Percentiles rank a stretch among this genome's conserved stretches.
Evolutionary conservation across 1,140 invertebrate genomes (phyloP).

Genomic region (Heliconius hewitsoni): DNA sequence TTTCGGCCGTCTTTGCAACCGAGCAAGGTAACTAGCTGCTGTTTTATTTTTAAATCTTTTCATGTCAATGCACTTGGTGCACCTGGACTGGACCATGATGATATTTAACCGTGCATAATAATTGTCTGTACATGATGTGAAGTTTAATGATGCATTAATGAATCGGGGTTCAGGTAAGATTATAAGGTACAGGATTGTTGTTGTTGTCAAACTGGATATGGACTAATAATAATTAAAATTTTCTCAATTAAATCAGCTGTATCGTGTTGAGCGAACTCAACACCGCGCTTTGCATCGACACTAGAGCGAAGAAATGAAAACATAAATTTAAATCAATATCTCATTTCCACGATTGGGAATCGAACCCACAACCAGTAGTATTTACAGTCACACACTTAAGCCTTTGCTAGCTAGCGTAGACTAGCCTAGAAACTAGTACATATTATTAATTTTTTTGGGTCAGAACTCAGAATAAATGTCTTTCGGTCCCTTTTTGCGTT

Average conservation of each 20-base stretch:
- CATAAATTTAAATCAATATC: no score
- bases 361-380: no score
- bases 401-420: no score
- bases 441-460: neutral
- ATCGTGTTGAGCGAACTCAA: no score
- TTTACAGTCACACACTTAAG: no score
- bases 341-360: no score
- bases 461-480: neutral
- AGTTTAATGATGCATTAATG: slow-evolving; percentile 7
- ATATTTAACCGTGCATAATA: slow-evolving; percentile 25
- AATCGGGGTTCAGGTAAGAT: neutral
- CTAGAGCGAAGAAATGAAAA: no score
- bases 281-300: no score
- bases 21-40: slow-evolving; percentile 51
- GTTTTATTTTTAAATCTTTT: slow-evolving; percentile 55
- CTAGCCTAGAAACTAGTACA: no score
- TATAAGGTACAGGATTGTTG: no score
- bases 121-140: slow-evolving; percentile 12
- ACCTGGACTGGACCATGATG: slow-evolving; percentile 22
- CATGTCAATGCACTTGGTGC: slow-evolving; percentile 35
- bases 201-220: neutral
- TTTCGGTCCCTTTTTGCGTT: neutral
- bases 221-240: neutral
- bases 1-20: slow-evolving; percentile 53
- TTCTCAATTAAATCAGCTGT: no score